Evolutionary conservation across 2,797 vertebrate species (phyloP).

Genomic region (Varecia variegata): DNA sequence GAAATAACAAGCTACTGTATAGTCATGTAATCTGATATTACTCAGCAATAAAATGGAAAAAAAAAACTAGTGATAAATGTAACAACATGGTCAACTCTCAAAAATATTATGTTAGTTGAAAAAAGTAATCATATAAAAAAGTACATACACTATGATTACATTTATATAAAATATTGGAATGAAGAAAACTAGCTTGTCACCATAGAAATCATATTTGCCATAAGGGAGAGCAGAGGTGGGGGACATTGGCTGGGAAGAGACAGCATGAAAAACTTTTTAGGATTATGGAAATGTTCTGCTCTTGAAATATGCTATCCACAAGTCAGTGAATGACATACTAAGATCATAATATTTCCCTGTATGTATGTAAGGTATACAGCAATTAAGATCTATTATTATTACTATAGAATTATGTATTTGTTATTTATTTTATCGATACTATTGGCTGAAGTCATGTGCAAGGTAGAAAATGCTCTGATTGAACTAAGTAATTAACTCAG

Average conservation of each 20-base stretch:
- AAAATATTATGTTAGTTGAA: neutral
- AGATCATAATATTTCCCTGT: neutral
- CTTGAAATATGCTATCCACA: neutral
- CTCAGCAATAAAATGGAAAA: neutral
- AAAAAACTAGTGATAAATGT: neutral
- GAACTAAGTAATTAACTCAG: neutral
- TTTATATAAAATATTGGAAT: neutral
- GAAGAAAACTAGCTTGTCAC: neutral
- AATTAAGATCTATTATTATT: neutral
- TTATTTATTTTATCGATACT: neutral
- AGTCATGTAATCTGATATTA: neutral
- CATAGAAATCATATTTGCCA: neutral
- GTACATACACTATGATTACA: neutral
- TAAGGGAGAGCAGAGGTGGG: neutral
- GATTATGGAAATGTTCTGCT: neutral
- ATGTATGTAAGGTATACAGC: neutral
- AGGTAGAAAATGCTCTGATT: neutral
- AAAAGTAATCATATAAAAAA: neutral
- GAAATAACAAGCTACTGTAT: neutral
- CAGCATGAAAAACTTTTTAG: neutral
- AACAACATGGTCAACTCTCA: neutral
- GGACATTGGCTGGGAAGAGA: accelerated
- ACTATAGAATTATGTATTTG: neutral
- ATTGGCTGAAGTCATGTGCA: neutral
- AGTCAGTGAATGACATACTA: neutral